These are phyloP conservation scores for Polyommatus iphigenia DNA, from an alignment of 2,888 invertebrate genomes.

Conservation along the genomic window DNA sequence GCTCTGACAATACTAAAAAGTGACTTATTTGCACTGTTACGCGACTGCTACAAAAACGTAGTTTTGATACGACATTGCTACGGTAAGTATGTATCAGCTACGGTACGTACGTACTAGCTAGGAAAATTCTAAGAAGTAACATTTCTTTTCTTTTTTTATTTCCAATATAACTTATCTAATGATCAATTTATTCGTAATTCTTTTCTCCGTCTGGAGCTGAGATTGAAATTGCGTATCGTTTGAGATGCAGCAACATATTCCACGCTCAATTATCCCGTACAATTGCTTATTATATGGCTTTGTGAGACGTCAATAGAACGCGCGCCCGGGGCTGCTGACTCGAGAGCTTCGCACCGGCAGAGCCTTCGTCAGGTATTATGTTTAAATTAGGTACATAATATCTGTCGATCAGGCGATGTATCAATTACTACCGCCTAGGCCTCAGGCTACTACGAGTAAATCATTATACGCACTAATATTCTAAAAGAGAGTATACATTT, in stretches of 20 bases:
- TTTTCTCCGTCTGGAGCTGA: background rate
- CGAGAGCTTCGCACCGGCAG: background rate
- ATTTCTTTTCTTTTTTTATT: background rate
- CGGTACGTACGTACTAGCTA: background rate
- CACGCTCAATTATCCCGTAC: background rate
- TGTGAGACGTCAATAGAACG: background rate
- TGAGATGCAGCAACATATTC: background rate
- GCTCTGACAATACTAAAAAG: too few relatives aligned
- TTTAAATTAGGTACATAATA: background rate
- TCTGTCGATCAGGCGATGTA: background rate
- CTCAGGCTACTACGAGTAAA: background rate
- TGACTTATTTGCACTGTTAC: too few relatives aligned
- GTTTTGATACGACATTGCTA: too few relatives aligned
- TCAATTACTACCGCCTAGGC: background rate
- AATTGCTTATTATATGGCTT: background rate
- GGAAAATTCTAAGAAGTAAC: background rate
- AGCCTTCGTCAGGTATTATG: too few relatives aligned
- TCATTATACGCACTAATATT: too few relatives aligned
- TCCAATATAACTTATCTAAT: background rate
- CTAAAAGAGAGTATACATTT: too few relatives aligned
- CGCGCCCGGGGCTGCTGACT: background rate
- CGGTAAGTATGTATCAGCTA: background rate
- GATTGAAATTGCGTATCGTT: background rate
- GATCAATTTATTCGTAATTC: background rate
- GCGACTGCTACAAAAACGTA: too few relatives aligned